phyloP scores from a whole-genome alignment of 2,797 vertebrate species.

The Eospalax fontanierii region DNA sequence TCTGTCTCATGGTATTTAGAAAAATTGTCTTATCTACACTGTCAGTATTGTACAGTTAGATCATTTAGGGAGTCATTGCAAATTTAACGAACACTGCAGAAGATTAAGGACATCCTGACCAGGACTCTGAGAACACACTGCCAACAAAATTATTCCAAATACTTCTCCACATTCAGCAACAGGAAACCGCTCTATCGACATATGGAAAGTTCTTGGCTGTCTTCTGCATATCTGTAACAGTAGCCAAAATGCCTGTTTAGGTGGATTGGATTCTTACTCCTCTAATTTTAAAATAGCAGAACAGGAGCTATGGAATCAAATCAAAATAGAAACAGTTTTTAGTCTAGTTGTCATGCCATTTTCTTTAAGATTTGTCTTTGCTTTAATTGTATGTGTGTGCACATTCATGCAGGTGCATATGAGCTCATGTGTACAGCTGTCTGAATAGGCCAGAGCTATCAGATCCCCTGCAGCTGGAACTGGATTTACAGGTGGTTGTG shows the following conservation, averaged over 20 bases:
- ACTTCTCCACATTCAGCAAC: neutral
- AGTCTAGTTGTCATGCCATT: neutral
- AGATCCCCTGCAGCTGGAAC: too few relatives aligned
- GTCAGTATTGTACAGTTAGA: neutral
- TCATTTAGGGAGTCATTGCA: neutral
- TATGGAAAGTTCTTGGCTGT: neutral
- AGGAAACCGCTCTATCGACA: neutral
- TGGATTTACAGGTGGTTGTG: too few relatives aligned
- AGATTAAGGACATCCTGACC: neutral
- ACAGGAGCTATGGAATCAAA: slow-evolving; percentile 20
- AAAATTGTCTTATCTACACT: neutral
- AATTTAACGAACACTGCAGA: neutral
- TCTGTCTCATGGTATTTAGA: neutral
- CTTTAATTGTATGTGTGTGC: too few relatives aligned
- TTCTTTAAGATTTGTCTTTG: neutral
- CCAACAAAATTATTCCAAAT: slow-evolving; percentile 13
- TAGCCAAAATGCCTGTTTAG: neutral
- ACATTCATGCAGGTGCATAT: too few relatives aligned
- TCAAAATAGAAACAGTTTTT: neutral
- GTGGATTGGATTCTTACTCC: too few relatives aligned
- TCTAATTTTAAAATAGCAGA: slow-evolving; percentile 47
- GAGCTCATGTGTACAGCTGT: too few relatives aligned
- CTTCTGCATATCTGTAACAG: neutral
- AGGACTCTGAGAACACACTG: neutral
- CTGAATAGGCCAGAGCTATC: too few relatives aligned